Percentiles rank a stretch among this genome's conserved stretches.
Evolutionary conservation across 2,888 invertebrate genomes (phyloP).

Genomic region (Orthosia gothica): DNA sequence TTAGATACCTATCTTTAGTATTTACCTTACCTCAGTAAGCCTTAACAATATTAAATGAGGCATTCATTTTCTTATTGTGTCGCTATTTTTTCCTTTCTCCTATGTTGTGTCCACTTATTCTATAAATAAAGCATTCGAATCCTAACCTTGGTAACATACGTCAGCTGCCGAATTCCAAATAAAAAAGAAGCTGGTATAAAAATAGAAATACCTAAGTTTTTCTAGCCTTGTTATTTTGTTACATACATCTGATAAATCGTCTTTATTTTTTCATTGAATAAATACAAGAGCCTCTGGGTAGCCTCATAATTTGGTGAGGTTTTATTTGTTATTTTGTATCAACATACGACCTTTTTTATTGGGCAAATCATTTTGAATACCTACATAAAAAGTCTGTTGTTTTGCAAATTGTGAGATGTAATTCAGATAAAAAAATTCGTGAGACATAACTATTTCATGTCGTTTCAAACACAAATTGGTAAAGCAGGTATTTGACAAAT

Average conservation of each 20-base stretch:
- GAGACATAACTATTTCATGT: no score
- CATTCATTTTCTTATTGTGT: no score
- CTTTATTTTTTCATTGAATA: constrained; percentile 43
- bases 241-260: constrained; percentile 32
- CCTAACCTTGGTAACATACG: constrained; percentile 39
- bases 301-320: constrained; percentile 42
- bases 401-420: neutral
- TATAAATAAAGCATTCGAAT: constrained; percentile 41
- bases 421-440: neutral
- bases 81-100: neutral
- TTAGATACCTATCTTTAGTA: no score
- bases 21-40: no score
- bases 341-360: neutral
- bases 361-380: constrained; percentile 26
- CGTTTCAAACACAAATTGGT: neutral
- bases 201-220: constrained; percentile 34
- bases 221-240: constrained; percentile 28
- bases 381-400: constrained; percentile 7
- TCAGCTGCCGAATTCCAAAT: constrained; percentile 37
- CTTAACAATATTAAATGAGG: neutral
- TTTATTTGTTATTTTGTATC: constrained; percentile 32
- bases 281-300: constrained; percentile 15
- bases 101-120: constrained; percentile 4
- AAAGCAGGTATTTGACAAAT: neutral
- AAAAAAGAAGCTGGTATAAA: constrained; percentile 20